Conservation (phyloP, 2,113 vertebrate species). For the Sula dactylatra region DNA sequence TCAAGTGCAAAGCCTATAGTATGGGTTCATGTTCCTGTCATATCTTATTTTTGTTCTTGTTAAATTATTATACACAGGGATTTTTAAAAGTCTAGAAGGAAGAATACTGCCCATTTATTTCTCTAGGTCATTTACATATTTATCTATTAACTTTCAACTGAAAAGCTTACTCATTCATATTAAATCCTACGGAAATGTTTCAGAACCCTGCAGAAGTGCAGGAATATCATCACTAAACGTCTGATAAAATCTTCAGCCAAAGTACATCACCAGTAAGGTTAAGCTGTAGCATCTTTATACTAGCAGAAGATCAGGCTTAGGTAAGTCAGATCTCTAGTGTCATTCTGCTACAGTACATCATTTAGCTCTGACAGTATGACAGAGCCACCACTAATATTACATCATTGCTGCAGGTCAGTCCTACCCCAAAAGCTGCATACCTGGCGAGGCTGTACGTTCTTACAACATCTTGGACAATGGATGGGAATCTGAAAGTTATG, state of each 20-base stretch:
- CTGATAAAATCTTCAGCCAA: background rate
- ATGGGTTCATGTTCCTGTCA: background rate
- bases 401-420: background rate
- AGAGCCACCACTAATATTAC: background rate
- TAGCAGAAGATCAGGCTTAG: background rate
- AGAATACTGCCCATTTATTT: background rate
- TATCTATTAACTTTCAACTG: background rate
- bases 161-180: background rate
- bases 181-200: background rate
- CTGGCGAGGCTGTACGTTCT: background rate
- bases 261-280: background rate
- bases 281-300: background rate
- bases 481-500: background rate
- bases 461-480: background rate
- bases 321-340: background rate
- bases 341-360: fast-evolving
- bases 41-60: background rate
- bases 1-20: background rate
- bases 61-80: background rate
- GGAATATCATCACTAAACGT: background rate
- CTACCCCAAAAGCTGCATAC: background rate
- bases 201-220: background rate
- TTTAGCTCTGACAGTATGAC: background rate
- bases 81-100: background rate
- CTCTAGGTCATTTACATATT: background rate